These are phyloP conservation scores for Eumeta japonica DNA, from an alignment of 1,140 invertebrate species.

Conservation along the genomic window DNA sequence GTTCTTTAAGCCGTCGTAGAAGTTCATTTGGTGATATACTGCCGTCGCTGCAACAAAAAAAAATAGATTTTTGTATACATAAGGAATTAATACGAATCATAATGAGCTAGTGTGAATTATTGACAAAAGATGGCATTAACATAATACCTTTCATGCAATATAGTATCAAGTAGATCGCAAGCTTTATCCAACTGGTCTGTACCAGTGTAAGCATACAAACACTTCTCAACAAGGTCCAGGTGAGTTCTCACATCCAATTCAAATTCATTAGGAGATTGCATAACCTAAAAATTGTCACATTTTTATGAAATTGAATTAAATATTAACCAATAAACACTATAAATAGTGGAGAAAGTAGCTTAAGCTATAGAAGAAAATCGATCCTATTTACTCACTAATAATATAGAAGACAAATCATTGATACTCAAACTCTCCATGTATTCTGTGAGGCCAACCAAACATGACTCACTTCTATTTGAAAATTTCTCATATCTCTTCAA, in stretches of 20 bases:
- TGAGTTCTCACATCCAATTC: conserved; percentile 31
- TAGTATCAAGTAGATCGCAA: conserved; percentile 33
- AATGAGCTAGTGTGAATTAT: too few relatives aligned
- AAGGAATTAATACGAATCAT: background rate
- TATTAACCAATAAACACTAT: background rate
- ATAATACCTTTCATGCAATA: conserved; percentile 37
- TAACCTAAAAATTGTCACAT: conserved; percentile 19
- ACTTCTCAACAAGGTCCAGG: conserved; percentile 34
- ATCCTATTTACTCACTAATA: conserved; percentile 32
- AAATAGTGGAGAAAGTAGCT: background rate
- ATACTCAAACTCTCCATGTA: conserved; percentile 35
- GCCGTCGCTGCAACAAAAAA: conserved; percentile 30
- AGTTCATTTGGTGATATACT: conserved; percentile 35
- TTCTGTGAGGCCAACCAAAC: conserved; percentile 24
- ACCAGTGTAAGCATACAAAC: conserved; percentile 31
- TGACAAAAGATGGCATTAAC: too few relatives aligned
- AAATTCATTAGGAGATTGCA: conserved; percentile 33
- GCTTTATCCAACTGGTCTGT: conserved; percentile 40
- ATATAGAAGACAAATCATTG: conserved; percentile 32
- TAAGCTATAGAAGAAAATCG: too few relatives aligned
- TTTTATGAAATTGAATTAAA: background rate
- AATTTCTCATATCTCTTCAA: conserved; percentile 31
- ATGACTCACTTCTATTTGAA: conserved; percentile 9
- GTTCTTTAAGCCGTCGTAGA: conserved; percentile 36
- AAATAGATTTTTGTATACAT: conserved; percentile 5